Percentiles rank a stretch among this genome's conserved stretches.
phyloP scores from a whole-genome alignment of 1,140 invertebrate species.

The Psix sp. region DNA sequence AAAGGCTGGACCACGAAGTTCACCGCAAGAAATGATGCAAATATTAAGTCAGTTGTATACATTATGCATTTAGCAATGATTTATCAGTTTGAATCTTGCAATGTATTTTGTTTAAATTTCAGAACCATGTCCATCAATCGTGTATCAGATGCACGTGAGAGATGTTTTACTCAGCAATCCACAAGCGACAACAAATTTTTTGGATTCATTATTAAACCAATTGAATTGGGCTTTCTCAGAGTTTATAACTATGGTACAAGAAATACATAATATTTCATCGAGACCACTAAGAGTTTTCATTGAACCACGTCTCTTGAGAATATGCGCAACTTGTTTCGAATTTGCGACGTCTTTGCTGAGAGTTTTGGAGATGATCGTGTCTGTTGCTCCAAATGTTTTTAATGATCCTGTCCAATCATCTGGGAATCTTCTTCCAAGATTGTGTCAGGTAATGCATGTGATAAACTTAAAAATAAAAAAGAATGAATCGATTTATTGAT shows the following conservation, averaged over 20 bases:
- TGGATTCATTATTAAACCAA: constrained; percentile 89
- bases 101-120: constrained; percentile 55
- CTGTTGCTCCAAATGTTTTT: constrained; percentile 81
- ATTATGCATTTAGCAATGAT: too few species aligned
- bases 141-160: constrained; percentile 79
- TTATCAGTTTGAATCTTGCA: too few species aligned
- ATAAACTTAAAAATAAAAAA: not conserved
- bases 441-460: constrained; percentile 80
- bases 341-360: constrained; percentile 83
- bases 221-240: constrained; percentile 94
- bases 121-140: constrained; percentile 81
- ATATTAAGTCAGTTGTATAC: constrained; percentile 39
- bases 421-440: constrained; percentile 81
- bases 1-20: constrained; percentile 74
- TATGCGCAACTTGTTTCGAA: constrained; percentile 90
- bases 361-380: constrained; percentile 88
- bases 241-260: constrained; percentile 90
- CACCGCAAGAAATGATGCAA: constrained; percentile 71
- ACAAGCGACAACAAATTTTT: constrained; percentile 79
- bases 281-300: constrained; percentile 83
- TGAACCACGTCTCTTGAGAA: constrained; percentile 88
- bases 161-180: constrained; percentile 75
- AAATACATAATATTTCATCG: constrained; percentile 79
- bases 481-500: not conserved
- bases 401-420: constrained; percentile 79